Conservation (phyloP, 2,888 invertebrate genomes). For the Horisme vitalbata region DNA sequence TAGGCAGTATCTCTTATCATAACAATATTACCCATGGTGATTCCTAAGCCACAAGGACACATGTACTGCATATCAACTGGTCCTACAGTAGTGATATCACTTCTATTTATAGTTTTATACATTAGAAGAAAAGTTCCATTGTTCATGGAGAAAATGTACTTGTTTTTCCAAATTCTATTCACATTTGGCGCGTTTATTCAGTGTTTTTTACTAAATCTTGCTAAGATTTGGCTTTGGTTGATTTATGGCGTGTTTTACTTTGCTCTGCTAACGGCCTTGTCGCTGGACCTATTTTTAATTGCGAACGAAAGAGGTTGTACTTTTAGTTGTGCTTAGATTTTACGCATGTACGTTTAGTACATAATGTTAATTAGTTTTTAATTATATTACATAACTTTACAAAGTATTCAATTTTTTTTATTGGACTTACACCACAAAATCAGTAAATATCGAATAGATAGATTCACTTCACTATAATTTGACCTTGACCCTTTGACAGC, state of each 20-base stretch:
- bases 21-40: conserved; percentile 54
- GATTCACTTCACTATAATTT: conserved; percentile 20
- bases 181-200: conserved; percentile 75
- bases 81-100: conserved; percentile 69
- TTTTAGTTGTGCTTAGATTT: conserved; percentile 68
- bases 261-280: conserved; percentile 60
- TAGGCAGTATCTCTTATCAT: conserved; percentile 65
- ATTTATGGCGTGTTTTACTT: conserved; percentile 71
- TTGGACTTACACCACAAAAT: neutral
- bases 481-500: conserved; percentile 24
- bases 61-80: conserved; percentile 78
- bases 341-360: neutral
- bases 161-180: conserved; percentile 76
- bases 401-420: neutral
- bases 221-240: conserved; percentile 69
- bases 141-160: conserved; percentile 78
- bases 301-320: conserved; percentile 78
- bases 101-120: conserved; percentile 68
- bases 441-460: neutral
- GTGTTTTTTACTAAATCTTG: conserved; percentile 70
- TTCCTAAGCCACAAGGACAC: conserved; percentile 67
- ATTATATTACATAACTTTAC: neutral
- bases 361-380: neutral
- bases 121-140: conserved; percentile 68
- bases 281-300: conserved; percentile 70